These are phyloP conservation scores for Ganaspis brasiliensis DNA, from an alignment of 2,888 invertebrate genomes.

Conservation along the genomic window DNA sequence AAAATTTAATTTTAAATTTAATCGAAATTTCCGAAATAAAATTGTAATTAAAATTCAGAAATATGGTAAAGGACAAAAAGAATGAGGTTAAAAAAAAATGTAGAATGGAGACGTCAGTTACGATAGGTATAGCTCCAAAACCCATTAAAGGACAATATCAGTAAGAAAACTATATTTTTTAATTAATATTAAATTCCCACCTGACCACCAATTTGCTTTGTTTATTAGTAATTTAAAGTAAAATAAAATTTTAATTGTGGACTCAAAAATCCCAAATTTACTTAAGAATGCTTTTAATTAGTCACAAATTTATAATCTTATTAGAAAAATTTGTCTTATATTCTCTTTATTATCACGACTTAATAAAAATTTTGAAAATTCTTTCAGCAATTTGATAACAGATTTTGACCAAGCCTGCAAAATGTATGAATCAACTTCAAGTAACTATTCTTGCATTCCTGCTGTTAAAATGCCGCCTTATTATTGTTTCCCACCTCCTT, in stretches of 20 bases:
- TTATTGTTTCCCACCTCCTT: constrained; percentile 12
- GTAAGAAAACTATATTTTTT: constrained; percentile 13
- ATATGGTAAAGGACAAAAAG: neutral
- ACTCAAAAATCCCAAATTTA: no score
- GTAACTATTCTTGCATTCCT: neutral
- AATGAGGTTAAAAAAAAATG: neutral
- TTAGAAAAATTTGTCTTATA: neutral
- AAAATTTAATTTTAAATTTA: neutral
- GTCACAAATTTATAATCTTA: no score
- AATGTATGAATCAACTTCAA: neutral
- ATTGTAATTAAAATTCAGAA: neutral
- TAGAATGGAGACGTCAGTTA: neutral
- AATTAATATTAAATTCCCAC: neutral
- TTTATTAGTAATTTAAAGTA: no score
- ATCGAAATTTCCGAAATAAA: neutral
- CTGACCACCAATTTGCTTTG: no score
- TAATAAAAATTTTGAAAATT: neutral
- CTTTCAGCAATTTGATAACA: constrained; percentile 20
- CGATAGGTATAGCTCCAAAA: constrained; percentile 15
- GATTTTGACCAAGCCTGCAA: neutral
- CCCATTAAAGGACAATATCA: constrained; percentile 10
- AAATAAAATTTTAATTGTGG: no score
- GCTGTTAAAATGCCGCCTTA: neutral
- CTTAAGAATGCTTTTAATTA: no score
- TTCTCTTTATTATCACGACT: neutral